Conservation (phyloP, 1,140 invertebrate species). For the Oryctes rhinoceros region DNA sequence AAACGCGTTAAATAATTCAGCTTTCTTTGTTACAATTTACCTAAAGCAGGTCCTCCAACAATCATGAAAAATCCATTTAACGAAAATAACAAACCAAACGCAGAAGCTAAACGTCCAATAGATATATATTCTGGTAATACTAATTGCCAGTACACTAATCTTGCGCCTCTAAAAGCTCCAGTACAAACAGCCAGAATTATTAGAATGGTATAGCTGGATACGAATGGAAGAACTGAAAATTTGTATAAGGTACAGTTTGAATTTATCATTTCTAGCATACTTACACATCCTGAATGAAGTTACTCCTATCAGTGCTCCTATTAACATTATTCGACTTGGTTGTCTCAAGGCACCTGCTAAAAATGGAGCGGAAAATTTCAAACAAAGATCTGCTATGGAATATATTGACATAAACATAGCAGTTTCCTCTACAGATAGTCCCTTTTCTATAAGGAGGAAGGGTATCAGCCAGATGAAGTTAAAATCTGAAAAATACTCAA, state of each 20-base stretch:
- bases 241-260: not conserved
- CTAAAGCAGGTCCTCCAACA: slow-evolving; percentile 14
- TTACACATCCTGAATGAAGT: slow-evolving; percentile 58
- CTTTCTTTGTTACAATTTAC: not conserved
- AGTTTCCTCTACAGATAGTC: slow-evolving; percentile 66
- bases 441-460: slow-evolving; percentile 72
- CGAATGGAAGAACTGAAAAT: slow-evolving; percentile 7
- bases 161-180: not conserved
- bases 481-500: slow-evolving; percentile 73
- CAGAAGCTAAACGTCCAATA: not conserved
- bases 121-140: not conserved
- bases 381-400: slow-evolving; percentile 68
- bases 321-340: slow-evolving; percentile 58
- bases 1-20: not conserved
- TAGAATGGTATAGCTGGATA: not conserved
- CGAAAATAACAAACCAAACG: slow-evolving; percentile 14
- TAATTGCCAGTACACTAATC: slow-evolving; percentile 25
- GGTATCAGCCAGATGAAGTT: slow-evolving; percentile 76
- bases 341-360: slow-evolving; percentile 62
- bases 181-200: not conserved
- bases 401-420: slow-evolving; percentile 70
- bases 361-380: slow-evolving; percentile 71
- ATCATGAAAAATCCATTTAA: slow-evolving; percentile 28
- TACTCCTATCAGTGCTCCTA: slow-evolving; percentile 55
- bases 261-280: slow-evolving; percentile 12